phyloP scores from a whole-genome alignment of 2,113 vertebrate genomes.

The Tenebrosternarchus preto region DNA sequence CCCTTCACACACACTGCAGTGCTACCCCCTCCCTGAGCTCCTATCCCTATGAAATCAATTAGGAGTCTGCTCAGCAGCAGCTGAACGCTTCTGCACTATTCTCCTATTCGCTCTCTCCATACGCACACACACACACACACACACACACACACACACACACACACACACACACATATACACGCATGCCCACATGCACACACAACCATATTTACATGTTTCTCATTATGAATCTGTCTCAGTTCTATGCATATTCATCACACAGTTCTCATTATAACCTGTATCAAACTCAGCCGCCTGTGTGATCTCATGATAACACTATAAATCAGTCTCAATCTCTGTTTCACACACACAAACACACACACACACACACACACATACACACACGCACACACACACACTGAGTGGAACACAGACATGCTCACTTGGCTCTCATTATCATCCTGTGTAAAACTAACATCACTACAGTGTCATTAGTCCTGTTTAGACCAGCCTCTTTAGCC shows the following conservation, averaged over 20 bases:
- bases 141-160: slow-evolving; percentile 36
- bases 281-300: slow-evolving; percentile 40
- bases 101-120: slow-evolving; percentile 55
- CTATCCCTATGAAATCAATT: slow-evolving; percentile 81
- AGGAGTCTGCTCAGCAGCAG: slow-evolving; percentile 72
- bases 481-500: not conserved
- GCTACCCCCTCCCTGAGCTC: slow-evolving; percentile 66
- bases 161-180: slow-evolving; percentile 47
- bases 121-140: slow-evolving; percentile 36
- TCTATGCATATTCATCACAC: slow-evolving; percentile 44
- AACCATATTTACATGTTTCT: slow-evolving; percentile 48
- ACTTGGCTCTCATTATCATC: not conserved
- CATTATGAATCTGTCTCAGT: slow-evolving; percentile 48
- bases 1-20: slow-evolving; percentile 62
- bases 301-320: slow-evolving; percentile 39
- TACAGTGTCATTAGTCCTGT: slow-evolving; percentile 1
- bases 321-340: slow-evolving; percentile 12
- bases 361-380: not conserved
- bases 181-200: slow-evolving; percentile 44
- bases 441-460: slow-evolving; percentile 2
- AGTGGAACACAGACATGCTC: not conserved
- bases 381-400: slow-evolving; percentile 11
- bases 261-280: slow-evolving; percentile 46
- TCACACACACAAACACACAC: slow-evolving; percentile 12
- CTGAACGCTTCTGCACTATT: slow-evolving; percentile 56